phyloP scores from a whole-genome alignment of 1,140 invertebrate genomes.

The Luehdorfia chinensis region DNA sequence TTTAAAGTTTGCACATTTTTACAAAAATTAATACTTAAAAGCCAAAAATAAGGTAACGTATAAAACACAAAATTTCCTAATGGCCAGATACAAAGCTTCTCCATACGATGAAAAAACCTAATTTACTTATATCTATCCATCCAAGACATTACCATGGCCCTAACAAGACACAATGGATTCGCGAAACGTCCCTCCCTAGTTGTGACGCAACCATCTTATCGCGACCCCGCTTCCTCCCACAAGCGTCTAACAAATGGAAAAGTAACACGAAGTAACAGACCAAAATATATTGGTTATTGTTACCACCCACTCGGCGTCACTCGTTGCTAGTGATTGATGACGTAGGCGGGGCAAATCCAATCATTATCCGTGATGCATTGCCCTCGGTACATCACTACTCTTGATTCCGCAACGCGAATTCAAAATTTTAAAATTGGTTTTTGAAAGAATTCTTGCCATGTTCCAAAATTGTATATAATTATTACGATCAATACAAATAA shows the following conservation, averaged over 20 bases:
- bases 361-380: conserved; percentile 74
- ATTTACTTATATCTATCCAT: conserved; percentile 69
- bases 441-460: conserved; percentile 1
- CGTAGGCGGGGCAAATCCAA: conserved; percentile 73
- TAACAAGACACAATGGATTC: conserved; percentile 74
- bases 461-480: not conserved
- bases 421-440: conserved; percentile 35
- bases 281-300: conserved; percentile 34
- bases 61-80: no score
- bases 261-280: conserved; percentile 39
- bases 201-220: conserved; percentile 34
- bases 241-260: conserved; percentile 11
- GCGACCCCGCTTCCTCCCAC: conserved; percentile 31
- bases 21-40: no score
- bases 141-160: conserved; percentile 64
- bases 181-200: conserved; percentile 52
- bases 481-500: no score
- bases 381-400: conserved; percentile 64
- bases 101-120: conserved; percentile 55
- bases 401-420: conserved; percentile 30
- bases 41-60: no score
- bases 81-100: conserved; percentile 21
- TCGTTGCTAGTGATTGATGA: conserved; percentile 69
- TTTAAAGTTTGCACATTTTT: no score
- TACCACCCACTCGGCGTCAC: conserved; percentile 58